phyloP scores from a whole-genome alignment of 2,797 vertebrate species.

The Tauraco hartlaubi region DNA sequence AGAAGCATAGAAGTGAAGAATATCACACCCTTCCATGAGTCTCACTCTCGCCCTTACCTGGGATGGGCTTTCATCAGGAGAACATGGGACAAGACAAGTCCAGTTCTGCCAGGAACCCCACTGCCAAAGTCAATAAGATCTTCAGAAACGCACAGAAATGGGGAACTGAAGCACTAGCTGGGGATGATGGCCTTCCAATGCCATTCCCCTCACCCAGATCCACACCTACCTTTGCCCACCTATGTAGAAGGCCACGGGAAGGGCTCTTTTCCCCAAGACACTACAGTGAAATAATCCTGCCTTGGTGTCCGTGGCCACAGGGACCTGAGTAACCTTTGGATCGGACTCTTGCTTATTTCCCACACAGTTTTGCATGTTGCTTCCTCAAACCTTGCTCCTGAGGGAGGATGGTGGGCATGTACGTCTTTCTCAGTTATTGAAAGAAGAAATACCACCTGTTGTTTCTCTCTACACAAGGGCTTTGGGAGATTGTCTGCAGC shows the following conservation, averaged over 20 bases:
- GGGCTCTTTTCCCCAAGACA: background rate
- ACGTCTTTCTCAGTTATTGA: background rate
- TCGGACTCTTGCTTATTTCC: background rate
- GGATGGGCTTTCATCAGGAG: background rate
- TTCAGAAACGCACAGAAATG: background rate
- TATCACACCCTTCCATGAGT: background rate
- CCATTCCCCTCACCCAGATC: background rate
- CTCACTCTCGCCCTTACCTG: background rate
- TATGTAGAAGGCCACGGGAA: background rate
- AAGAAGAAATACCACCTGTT: background rate
- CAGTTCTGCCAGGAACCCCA: background rate
- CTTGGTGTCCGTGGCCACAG: fast-evolving
- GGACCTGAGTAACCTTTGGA: background rate
- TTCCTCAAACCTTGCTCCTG: background rate
- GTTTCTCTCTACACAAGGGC: background rate
- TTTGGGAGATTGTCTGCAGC: background rate
- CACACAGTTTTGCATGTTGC: background rate
- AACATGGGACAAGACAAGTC: background rate
- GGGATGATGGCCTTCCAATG: background rate
- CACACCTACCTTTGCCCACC: background rate
- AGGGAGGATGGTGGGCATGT: background rate
- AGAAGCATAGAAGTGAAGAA: background rate
- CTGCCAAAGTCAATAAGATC: background rate
- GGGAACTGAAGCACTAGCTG: background rate
- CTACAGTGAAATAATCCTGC: background rate